Base-by-base conservation (phyloP, 2,888 invertebrate species). In the Tuta absoluta region DNA sequence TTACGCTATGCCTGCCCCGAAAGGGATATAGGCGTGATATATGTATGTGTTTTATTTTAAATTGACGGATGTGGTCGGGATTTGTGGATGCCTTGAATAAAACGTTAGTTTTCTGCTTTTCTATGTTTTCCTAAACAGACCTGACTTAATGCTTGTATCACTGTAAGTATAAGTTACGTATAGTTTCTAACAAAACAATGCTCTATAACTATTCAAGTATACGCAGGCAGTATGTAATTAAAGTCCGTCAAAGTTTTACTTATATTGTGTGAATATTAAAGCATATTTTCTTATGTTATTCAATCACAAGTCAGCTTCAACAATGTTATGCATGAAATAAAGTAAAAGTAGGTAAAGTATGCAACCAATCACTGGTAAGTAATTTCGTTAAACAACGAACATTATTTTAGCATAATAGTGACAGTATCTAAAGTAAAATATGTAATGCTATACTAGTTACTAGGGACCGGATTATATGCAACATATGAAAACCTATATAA, bases 231-330 rank as follows among this genome's bases (percentile, higher is more conserved):
- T n/a, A 5, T 23, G 51, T 19, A 51, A 51, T 23, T 19, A 51
- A 33, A 51, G 51, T 23, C 19, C 21, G 21, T 51, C 19, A 19
- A 21, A 23, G 23, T 7, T 21, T n/a, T 23, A n/a, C n/a, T 48
- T 48, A 11, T 23, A 23, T 51, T 51, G 23, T 51, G 51, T 51
- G 21, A 21, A 51, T 51, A 21, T 23, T 51, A 51, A 21, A 51
- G 21, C 51, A 21, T 21, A 45, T 4, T 17, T 23, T 51, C n/a
- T 45, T 45, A 45, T 17, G 45, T 45, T 17, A 17, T n/a, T 45
- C 17, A n/a, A 45, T 45, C 4, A 45, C n/a, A 17, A 45, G 45
- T 4, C 5, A 12, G 41, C 17, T 5, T 17, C 17, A 45, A 45
- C 17, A 45, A n/a, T 45, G n/a, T 45, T 17, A 45, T 17, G 17